Evolutionary conservation across 2,888 invertebrate species (phyloP).

Genomic region (Chrysopilus asiliformis): DNA sequence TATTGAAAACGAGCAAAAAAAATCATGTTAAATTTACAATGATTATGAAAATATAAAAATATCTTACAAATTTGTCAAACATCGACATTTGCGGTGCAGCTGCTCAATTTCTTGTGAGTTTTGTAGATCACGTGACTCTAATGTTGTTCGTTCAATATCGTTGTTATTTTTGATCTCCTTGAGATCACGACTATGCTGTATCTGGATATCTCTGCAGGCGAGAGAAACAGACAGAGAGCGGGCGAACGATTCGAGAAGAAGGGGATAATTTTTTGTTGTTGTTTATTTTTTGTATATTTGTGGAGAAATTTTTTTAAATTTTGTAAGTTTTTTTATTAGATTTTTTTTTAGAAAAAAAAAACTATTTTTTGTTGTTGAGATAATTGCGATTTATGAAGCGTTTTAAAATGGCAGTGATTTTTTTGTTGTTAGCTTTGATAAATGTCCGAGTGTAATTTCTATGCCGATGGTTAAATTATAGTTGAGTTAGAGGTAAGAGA

Average conservation of each 20-base stretch:
- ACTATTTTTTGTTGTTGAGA: too few relatives aligned
- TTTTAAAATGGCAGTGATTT: too few relatives aligned
- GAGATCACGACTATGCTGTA: slow-evolving; percentile 32
- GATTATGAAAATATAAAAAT: slow-evolving; percentile 1
- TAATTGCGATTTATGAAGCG: too few relatives aligned
- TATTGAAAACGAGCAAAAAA: not conserved
- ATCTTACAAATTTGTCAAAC: slow-evolving; percentile 44
- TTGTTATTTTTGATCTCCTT: slow-evolving; percentile 34
- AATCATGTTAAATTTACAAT: not conserved
- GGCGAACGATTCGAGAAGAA: slow-evolving; percentile 15
- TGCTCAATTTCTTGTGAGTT: slow-evolving; percentile 43
- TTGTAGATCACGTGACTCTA: slow-evolving; percentile 38
- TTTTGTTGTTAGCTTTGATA: too few relatives aligned
- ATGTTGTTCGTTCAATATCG: slow-evolving; percentile 30
- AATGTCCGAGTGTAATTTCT: too few relatives aligned
- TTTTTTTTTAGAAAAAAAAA: too few relatives aligned
- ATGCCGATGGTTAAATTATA: too few relatives aligned
- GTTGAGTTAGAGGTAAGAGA: too few relatives aligned
- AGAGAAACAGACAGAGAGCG: slow-evolving; percentile 16
- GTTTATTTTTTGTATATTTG: not conserved
- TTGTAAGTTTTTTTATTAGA: too few relatives aligned
- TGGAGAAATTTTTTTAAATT: too few relatives aligned
- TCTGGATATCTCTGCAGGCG: slow-evolving; percentile 37
- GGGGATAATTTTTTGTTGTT: slow-evolving; percentile 5
- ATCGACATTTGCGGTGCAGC: slow-evolving; percentile 42